Evolutionary conservation across 1,140 invertebrate species (phyloP).

Genomic region (Kradibia gibbosae): DNA sequence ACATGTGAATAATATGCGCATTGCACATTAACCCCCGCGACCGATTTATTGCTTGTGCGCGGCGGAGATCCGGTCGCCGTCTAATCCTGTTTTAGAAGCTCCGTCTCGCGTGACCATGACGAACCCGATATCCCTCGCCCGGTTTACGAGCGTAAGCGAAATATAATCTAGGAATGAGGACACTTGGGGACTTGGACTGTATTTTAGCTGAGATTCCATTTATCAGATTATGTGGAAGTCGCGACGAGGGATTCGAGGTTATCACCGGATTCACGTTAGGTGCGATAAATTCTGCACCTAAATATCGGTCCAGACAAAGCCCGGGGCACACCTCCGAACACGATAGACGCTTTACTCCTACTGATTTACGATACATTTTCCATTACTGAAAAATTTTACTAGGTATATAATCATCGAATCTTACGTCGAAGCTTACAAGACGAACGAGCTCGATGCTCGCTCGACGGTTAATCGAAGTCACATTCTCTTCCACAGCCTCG

Average conservation of each 20-base stretch:
- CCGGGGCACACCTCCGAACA: too few relatives aligned
- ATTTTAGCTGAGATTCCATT: constrained; percentile 2
- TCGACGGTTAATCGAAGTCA: too few relatives aligned
- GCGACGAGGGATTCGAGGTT: neutral
- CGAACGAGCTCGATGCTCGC: too few relatives aligned
- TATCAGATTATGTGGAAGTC: neutral
- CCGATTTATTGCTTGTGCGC: too few relatives aligned
- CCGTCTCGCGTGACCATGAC: constrained; percentile 62
- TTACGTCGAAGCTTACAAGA: too few relatives aligned
- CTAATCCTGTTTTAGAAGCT: constrained; percentile 67
- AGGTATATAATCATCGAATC: too few relatives aligned
- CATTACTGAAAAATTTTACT: too few relatives aligned
- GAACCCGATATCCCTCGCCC: constrained; percentile 59
- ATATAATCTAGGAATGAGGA: neutral
- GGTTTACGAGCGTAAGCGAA: constrained; percentile 13
- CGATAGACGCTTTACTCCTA: too few relatives aligned
- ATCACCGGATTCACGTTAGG: neutral
- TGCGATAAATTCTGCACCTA: neutral
- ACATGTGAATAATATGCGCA: constrained; percentile 55
- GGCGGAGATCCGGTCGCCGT: constrained; percentile 52
- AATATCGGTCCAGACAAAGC: too few relatives aligned
- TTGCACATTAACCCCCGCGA: constrained; percentile 63
- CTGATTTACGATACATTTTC: too few relatives aligned
- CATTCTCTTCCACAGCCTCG: too few relatives aligned
- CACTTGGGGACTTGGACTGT: neutral